Evolutionary conservation across 2,797 vertebrate genomes (phyloP).

Genomic region (Sebastes flavidus): DNA sequence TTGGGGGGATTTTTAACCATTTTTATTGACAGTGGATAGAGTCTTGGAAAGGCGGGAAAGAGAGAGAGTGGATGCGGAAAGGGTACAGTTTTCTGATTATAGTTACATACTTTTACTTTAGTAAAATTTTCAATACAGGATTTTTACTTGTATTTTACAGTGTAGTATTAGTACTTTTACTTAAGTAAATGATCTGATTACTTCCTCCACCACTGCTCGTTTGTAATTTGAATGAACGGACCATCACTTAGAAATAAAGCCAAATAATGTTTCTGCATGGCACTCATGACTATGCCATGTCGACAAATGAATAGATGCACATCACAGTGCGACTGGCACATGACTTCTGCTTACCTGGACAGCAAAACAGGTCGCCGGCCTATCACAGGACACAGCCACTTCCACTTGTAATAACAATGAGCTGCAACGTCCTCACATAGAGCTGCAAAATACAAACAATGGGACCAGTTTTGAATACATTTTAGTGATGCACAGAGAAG

Average conservation of each 20-base stretch:
- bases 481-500: not conserved
- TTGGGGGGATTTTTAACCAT: no score
- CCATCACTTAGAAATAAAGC: not conserved
- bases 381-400: constrained; percentile 4
- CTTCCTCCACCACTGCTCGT: not conserved
- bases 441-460: constrained; percentile 40
- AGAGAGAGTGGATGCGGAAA: no score
- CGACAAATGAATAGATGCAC: not conserved
- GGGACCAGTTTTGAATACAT: not conserved
- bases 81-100: no score
- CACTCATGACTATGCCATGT: not conserved
- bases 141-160: not conserved
- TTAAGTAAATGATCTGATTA: no score
- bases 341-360: constrained; percentile 36
- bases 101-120: not conserved
- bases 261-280: not conserved
- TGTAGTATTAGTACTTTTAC: no score
- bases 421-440: not conserved
- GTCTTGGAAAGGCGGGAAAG: no score
- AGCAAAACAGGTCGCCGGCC: constrained; percentile 27
- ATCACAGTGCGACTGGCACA: not conserved
- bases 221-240: not conserved
- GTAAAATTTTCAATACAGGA: not conserved
- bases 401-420: constrained; percentile 9
- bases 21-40: no score